A percentile compares a stretch with the other conserved stretches of the same genome.
Evolutionary conservation across 1,140 invertebrate genomes (phyloP).

Genomic region (Oryctes rhinoceros): DNA sequence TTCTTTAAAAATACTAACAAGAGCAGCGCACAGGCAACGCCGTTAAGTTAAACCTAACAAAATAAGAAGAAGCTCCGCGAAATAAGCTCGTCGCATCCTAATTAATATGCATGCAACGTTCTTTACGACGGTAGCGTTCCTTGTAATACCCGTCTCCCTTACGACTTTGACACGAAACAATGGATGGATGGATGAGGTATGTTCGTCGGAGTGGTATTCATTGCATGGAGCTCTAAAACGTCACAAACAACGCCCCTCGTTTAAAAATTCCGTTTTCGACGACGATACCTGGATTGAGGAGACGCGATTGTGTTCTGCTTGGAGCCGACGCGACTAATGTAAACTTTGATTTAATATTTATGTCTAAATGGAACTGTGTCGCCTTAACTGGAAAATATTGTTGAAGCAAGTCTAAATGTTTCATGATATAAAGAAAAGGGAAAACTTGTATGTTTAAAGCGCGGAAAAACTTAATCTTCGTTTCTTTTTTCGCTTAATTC

Average conservation of each 20-base stretch:
- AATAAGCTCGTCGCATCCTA: constrained; percentile 4
- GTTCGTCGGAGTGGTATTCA: too few relatives aligned
- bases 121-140: not conserved
- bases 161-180: not conserved
- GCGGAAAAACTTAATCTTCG: too few relatives aligned
- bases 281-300: not conserved
- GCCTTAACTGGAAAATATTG: too few relatives aligned
- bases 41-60: not conserved
- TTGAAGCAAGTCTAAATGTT: too few relatives aligned
- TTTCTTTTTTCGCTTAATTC: too few relatives aligned
- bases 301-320: not conserved
- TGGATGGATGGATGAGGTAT: not conserved
- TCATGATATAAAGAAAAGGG: too few relatives aligned
- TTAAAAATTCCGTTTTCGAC: constrained; percentile 5
- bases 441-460: too few relatives aligned
- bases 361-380: not conserved
- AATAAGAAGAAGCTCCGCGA: not conserved
- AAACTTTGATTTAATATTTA: constrained; percentile 23
- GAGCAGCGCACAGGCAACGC: not conserved
- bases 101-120: not conserved
- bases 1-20: too few relatives aligned
- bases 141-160: not conserved
- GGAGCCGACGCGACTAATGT: not conserved
- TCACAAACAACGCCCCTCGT: not conserved
- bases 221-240: too few relatives aligned